Conservation (phyloP, 1,140 invertebrate genomes). For the Polyergus mexicanus region DNA sequence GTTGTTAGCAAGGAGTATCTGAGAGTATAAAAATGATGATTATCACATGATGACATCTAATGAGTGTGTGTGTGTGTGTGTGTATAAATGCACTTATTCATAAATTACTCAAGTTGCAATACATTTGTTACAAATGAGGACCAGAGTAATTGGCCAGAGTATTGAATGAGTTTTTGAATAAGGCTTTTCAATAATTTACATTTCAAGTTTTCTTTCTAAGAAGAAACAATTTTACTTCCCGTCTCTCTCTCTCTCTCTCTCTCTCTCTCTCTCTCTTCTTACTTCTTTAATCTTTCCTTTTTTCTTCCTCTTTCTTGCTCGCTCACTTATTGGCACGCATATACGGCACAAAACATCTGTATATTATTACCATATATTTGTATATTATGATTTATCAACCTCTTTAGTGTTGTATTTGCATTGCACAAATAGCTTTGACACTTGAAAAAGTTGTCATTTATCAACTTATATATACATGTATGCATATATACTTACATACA, state of each 20-base stretch:
- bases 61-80: not conserved
- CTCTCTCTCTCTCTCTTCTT: not conserved
- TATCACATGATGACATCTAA: constrained; percentile 16
- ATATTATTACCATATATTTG: constrained; percentile 33
- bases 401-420: constrained; percentile 51
- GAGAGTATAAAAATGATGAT: constrained; percentile 43
- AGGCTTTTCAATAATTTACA: constrained; percentile 62
- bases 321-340: not conserved
- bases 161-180: constrained; percentile 51
- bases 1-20: constrained; percentile 45
- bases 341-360: constrained; percentile 15
- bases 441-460: constrained; percentile 35
- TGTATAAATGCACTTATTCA: constrained; percentile 19
- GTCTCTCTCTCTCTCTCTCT: not conserved
- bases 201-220: constrained; percentile 27
- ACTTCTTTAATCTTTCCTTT: not conserved
- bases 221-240: constrained; percentile 50
- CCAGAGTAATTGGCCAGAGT: constrained; percentile 51
- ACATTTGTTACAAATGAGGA: constrained; percentile 52
- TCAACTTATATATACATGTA: constrained; percentile 67
- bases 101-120: constrained; percentile 33
- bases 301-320: not conserved
- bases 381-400: constrained; percentile 8
- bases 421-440: constrained; percentile 40
- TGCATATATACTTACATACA: constrained; percentile 60